Evolutionary conservation across 1,140 invertebrate species (phyloP).

Genomic region (Arion vulgaris): DNA sequence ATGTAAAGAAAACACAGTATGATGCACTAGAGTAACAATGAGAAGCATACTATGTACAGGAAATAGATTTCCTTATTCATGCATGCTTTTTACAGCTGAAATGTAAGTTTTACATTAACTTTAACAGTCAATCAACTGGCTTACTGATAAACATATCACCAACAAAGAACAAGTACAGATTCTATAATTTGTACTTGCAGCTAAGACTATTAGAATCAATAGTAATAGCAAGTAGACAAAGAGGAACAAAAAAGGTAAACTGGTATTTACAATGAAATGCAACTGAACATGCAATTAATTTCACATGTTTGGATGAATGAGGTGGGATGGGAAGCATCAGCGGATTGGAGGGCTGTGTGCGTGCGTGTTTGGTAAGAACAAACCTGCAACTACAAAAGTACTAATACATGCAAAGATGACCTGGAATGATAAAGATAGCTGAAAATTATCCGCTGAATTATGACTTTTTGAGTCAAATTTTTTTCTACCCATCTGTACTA

Average conservation of each 20-base stretch:
- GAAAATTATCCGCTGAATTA: too few relatives aligned
- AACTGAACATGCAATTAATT: neutral
- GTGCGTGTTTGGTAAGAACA: too few relatives aligned
- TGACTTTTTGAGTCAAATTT: too few relatives aligned
- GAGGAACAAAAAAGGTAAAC: neutral
- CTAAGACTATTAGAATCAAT: neutral
- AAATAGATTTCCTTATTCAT: neutral
- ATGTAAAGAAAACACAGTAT: neutral
- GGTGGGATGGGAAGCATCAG: neutral
- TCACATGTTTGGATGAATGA: neutral
- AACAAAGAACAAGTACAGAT: neutral
- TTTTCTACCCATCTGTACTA: too few relatives aligned
- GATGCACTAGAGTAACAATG: neutral
- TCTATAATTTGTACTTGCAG: neutral
- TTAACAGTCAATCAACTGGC: neutral
- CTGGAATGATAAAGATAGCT: too few relatives aligned
- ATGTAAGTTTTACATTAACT: neutral
- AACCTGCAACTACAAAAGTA: too few relatives aligned
- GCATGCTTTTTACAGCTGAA: constrained; percentile 3
- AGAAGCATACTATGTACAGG: neutral
- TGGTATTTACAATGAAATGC: neutral
- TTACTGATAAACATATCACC: neutral
- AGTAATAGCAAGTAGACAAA: neutral
- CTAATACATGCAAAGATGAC: too few relatives aligned
- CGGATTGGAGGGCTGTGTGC: neutral